Conservation (phyloP, 2,797 vertebrate species). For the Propithecus perrieri region DNA sequence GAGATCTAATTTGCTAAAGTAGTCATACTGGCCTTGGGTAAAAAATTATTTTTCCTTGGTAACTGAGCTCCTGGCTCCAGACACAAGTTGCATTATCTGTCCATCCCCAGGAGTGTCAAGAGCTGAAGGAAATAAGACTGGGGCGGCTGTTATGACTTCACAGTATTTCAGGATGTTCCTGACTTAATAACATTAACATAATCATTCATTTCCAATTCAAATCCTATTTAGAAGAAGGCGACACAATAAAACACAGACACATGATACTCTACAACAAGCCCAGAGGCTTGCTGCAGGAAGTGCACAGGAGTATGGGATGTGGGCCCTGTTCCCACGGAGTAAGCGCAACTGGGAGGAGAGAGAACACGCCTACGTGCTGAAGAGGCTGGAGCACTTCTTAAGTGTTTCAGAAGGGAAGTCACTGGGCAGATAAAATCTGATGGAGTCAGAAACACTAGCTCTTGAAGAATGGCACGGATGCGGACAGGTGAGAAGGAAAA, state of each 20-base stretch:
- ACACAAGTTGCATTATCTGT: not conserved
- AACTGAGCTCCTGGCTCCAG: not conserved
- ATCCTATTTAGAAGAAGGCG: not conserved
- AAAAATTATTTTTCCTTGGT: not conserved
- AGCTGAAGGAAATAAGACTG: not conserved
- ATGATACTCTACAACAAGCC: rapidly evolving
- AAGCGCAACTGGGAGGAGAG: not conserved
- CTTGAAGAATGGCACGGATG: not conserved
- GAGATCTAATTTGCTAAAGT: not conserved
- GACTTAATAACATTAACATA: not conserved
- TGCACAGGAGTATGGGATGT: not conserved
- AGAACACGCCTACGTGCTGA: rapidly evolving
- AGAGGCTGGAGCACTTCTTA: not conserved
- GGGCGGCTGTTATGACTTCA: not conserved
- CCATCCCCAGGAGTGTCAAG: not conserved
- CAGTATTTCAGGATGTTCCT: not conserved
- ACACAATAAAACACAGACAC: not conserved
- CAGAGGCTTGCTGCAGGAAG: not conserved
- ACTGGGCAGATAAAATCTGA: not conserved
- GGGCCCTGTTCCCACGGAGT: not conserved
- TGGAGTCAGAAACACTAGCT: not conserved
- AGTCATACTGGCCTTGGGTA: not conserved
- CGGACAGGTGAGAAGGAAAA: not conserved
- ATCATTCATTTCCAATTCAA: not conserved
- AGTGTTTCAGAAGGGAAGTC: not conserved